Percentiles rank a stretch among this genome's conserved stretches.
phyloP scores from a whole-genome alignment of 2,113 vertebrate species.

The Forbesichthys agassizii region DNA sequence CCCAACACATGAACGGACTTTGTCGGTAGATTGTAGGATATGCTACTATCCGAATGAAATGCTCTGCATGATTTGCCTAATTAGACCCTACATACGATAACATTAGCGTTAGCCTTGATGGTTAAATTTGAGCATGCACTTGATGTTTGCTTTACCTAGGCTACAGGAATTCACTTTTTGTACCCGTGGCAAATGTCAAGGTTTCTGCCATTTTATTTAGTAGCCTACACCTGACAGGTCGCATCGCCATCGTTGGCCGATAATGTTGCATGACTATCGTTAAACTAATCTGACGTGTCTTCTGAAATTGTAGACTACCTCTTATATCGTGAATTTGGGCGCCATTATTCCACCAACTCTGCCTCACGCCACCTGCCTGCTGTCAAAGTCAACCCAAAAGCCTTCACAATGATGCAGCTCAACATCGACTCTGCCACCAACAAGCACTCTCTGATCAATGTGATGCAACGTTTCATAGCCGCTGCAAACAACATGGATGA shows the following conservation, averaged over 20 bases:
- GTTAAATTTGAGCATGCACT: too few relatives aligned
- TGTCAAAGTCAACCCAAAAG: constrained; percentile 27
- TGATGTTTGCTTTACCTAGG: too few relatives aligned
- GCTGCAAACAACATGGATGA: constrained; percentile 84
- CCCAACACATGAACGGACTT: too few relatives aligned
- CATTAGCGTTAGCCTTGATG: too few relatives aligned
- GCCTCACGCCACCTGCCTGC: constrained; percentile 31
- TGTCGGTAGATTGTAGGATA: too few relatives aligned
- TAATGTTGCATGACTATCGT: neutral
- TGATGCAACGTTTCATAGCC: constrained; percentile 82
- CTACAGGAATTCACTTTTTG: too few relatives aligned
- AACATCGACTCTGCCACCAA: constrained; percentile 69
- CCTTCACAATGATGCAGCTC: constrained; percentile 77
- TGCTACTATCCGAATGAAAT: too few relatives aligned
- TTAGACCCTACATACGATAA: too few relatives aligned
- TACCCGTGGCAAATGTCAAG: too few relatives aligned
- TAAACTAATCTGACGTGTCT: neutral
- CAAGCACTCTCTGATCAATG: constrained; percentile 81
- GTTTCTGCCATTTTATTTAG: too few relatives aligned
- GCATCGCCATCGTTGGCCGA: neutral
- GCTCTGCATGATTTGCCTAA: too few relatives aligned
- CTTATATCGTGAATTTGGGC: constrained; percentile 28
- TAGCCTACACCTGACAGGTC: neutral
- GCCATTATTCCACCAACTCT: constrained; percentile 7
- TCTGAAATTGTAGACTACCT: neutral